Base-by-base conservation (phyloP, 2,888 invertebrate genomes). In the Dicyrtomina minuta region DNA sequence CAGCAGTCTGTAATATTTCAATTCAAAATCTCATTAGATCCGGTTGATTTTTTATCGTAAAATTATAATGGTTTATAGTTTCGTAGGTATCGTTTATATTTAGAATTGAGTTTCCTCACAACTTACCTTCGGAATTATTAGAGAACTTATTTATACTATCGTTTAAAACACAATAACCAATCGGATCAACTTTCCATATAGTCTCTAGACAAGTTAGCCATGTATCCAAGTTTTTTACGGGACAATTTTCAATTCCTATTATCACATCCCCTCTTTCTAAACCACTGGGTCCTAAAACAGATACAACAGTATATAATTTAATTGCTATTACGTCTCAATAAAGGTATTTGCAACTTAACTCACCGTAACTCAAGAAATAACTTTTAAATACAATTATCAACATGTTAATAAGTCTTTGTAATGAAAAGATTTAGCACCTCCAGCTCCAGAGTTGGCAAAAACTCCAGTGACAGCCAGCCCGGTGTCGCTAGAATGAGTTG, bases 121-220 rank as follows among this genome's bases (percentile, higher is more conserved):
- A 33, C 22, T 46, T 70, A 76, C 77, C 76, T 74, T 76, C 76
- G 6, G 77, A 72, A 65, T 76, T 74, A 65, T 77, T 77, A 12
- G 72, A 67, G 49, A 74, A 74, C 70, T 72, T 77, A n/a, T 68
- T 56, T 22, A 76, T 68, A 26, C 71, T 74, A 17, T 76, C 75
- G 62, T 74, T 75, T 26, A 67, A 60, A 46, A 78, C 58, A 68
- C 78, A 78, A 55, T 70, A 78, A 27, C 77, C 76, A 4, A 74
- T 72, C 8, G 78, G 77, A 51, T 78, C 73, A 39, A 73, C 66
- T 58, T 75, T 71, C 78, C 78, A 78, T 53, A 77, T 76, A 44
- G 70, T 71, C 68, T 78, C 77, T 26, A 78, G 71, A 60, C 78
- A 78, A 41, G 72, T 76, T 20, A 76, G 55, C 78, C 78, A 78